These are phyloP conservation scores for Microcebus griseorufus DNA, from an alignment of 2,113 vertebrate genomes.

Conservation along the genomic window DNA sequence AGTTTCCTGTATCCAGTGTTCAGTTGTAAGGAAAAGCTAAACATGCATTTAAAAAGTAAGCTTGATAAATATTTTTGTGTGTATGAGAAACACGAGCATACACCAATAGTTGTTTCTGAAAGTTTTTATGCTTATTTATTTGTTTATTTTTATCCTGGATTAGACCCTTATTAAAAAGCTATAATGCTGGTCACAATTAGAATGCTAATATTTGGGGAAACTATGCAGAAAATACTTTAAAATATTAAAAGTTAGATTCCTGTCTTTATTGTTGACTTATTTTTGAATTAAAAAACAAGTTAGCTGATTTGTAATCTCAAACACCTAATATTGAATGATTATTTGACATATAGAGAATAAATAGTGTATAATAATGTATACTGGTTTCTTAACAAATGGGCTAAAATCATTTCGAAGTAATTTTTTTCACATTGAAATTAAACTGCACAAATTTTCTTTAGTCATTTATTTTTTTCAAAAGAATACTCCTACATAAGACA, in stretches of 20 bases:
- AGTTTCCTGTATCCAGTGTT: constrained; percentile 10
- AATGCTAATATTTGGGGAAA: constrained; percentile 12
- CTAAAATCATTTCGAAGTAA: constrained; percentile 3
- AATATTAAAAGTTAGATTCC: constrained; percentile 40
- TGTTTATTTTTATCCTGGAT: neutral
- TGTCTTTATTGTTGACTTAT: neutral
- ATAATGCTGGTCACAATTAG: constrained; percentile 8
- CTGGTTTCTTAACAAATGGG: constrained; percentile 17
- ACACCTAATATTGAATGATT: neutral
- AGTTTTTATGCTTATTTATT: neutral
- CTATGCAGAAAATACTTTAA: constrained; percentile 22
- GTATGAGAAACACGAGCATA: neutral
- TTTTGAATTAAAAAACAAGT: constrained; percentile 18
- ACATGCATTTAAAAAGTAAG: neutral
- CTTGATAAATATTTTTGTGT: neutral
- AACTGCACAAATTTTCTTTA: neutral
- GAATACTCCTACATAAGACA: neutral
- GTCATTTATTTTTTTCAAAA: neutral
- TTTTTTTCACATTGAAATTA: constrained; percentile 42
- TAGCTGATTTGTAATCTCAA: constrained; percentile 16
- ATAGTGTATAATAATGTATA: neutral
- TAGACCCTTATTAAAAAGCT: neutral
- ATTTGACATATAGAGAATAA: constrained; percentile 1
- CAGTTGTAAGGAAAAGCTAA: constrained; percentile 26
- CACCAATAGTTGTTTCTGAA: neutral